Evolutionary conservation across 2,797 vertebrate genomes (phyloP).

Genomic region (Petrocephalus sullivani): DNA sequence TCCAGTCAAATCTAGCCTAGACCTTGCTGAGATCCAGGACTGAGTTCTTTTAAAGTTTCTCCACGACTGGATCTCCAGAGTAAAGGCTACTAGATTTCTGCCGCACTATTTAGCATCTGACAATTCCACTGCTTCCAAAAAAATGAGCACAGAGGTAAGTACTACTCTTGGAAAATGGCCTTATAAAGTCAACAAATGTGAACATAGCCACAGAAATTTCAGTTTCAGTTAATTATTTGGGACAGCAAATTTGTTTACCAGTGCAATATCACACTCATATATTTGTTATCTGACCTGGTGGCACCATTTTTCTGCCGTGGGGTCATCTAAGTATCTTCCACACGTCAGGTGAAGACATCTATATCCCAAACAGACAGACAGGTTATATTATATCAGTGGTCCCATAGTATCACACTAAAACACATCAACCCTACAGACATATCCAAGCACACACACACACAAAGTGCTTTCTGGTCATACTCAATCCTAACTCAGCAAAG

Average conservation of each 20-base stretch:
- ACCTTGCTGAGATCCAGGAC: background rate
- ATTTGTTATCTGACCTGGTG: background rate
- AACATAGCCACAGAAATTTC: background rate
- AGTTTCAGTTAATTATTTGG: background rate
- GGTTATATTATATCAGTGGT: background rate
- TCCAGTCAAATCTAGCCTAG: background rate
- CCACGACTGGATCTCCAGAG: background rate
- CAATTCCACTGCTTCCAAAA: background rate
- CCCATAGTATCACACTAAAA: background rate
- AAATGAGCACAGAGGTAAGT: background rate
- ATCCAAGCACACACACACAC: background rate
- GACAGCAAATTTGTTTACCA: background rate
- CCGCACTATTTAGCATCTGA: background rate
- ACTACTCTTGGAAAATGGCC: background rate
- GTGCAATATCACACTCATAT: background rate
- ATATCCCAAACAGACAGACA: background rate
- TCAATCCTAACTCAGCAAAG: background rate
- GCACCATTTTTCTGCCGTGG: background rate
- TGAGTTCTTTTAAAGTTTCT: background rate
- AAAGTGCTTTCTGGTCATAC: background rate
- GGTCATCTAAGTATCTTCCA: background rate
- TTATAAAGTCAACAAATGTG: background rate
- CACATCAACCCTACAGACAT: background rate
- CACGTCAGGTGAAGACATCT: background rate
- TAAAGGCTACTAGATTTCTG: background rate